Evolutionary conservation across 2,888 invertebrate species (phyloP).

Genomic region (Eugnorisma glareosa): DNA sequence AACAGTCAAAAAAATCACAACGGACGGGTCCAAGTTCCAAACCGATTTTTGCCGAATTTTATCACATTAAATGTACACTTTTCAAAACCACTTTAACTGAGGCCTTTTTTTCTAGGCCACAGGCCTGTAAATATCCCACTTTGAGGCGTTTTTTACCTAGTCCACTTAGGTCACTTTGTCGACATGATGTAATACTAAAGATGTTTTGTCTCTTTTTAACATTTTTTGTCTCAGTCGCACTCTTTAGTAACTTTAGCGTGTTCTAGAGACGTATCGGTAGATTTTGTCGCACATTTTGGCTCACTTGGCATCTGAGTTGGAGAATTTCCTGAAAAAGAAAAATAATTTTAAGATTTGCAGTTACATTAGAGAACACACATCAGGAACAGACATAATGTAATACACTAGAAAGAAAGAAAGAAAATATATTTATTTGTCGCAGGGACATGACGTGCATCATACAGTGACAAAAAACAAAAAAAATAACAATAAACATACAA

Average conservation of each 20-base stretch:
- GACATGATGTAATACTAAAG: slow-evolving; percentile 25
- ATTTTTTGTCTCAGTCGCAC: slow-evolving; percentile 71
- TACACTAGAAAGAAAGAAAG: too few relatives aligned
- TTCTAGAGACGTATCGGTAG: slow-evolving; percentile 76
- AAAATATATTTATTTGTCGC: too few relatives aligned
- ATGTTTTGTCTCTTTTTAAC: slow-evolving; percentile 42
- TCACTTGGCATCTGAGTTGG: slow-evolving; percentile 74
- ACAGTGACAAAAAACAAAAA: too few relatives aligned
- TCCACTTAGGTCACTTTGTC: slow-evolving; percentile 36
- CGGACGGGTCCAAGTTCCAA: slow-evolving; percentile 64
- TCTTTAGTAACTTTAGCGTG: slow-evolving; percentile 73
- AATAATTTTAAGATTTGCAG: neutral
- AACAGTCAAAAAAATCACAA: slow-evolving; percentile 27
- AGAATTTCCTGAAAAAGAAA: slow-evolving; percentile 72
- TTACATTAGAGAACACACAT: neutral
- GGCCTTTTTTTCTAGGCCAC: slow-evolving; percentile 30
- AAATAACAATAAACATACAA: too few relatives aligned
- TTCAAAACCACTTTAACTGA: slow-evolving; percentile 22
- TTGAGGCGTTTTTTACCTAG: slow-evolving; percentile 35
- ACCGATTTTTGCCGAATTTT: slow-evolving; percentile 49
- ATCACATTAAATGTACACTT: slow-evolving; percentile 60
- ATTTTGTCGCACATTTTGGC: slow-evolving; percentile 76
- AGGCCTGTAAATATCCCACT: slow-evolving; percentile 15
- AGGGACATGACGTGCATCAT: too few relatives aligned
- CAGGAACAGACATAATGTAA: neutral